Conservation (phyloP, 2,888 invertebrate species). For the Ophioninae sp. region DNA sequence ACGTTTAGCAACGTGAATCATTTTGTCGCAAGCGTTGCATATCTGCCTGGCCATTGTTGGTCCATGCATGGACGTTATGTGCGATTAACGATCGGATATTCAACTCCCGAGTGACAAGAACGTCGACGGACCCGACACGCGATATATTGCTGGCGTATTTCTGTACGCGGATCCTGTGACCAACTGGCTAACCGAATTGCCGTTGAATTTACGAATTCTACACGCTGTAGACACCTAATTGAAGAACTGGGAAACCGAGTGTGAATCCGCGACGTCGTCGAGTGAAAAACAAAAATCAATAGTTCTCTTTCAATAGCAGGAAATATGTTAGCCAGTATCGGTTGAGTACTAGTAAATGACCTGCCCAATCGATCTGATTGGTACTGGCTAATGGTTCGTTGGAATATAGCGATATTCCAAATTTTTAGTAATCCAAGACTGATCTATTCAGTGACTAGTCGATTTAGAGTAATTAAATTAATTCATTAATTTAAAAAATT, state of each 20-base stretch:
- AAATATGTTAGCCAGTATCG: no score
- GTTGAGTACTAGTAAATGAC: no score
- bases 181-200: slow-evolving; percentile 28
- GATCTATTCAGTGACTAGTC: no score
- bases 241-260: slow-evolving; percentile 49
- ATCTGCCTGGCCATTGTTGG: slow-evolving; percentile 17
- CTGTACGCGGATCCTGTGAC: slow-evolving; percentile 24
- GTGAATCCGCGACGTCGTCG: slow-evolving; percentile 18
- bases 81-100: slow-evolving; percentile 56
- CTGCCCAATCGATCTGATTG: no score
- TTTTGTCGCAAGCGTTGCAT: slow-evolving; percentile 22
- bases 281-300: background rate
- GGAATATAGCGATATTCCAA: no score
- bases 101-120: slow-evolving; percentile 40
- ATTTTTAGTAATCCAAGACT: no score
- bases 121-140: background rate
- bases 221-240: slow-evolving; percentile 33
- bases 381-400: no score
- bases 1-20: slow-evolving; percentile 49
- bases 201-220: slow-evolving; percentile 35
- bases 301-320: background rate
- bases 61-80: slow-evolving; percentile 33
- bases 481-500: background rate
- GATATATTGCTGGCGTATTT: slow-evolving; percentile 18
- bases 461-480: no score